Conservation (phyloP, 2,797 vertebrate species). For the Mionectes olivaceus region DNA sequence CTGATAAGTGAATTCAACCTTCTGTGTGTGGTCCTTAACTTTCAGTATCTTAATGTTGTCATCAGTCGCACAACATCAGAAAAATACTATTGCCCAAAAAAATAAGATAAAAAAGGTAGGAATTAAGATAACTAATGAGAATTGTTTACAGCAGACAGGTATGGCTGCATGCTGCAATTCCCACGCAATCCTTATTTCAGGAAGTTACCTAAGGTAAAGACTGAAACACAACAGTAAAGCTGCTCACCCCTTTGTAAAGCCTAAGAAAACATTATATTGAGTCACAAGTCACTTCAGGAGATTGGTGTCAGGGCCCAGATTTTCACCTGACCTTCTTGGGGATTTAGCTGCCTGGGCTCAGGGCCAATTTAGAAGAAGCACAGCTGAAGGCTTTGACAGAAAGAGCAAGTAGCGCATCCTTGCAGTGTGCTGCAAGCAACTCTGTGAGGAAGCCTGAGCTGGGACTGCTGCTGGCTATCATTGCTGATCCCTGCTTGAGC, state of each 20-base stretch:
- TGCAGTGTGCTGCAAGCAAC: neutral
- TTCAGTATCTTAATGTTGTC: neutral
- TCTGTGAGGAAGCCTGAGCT: neutral
- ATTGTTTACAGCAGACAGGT: neutral
- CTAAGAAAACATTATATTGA: neutral
- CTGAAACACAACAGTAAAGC: neutral
- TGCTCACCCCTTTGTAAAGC: neutral
- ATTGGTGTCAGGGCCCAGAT: no score
- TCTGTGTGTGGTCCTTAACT: neutral
- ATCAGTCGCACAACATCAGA: neutral
- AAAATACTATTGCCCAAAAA: neutral
- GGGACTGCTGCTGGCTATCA: neutral
- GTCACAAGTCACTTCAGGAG: neutral
- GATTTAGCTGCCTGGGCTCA: neutral
- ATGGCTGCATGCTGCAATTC: neutral
- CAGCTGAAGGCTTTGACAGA: neutral
- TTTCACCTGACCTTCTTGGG: neutral
- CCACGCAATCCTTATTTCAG: neutral
- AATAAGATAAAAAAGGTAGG: neutral
- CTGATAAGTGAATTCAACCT: neutral
- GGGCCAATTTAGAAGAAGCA: neutral
- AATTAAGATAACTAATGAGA: neutral
- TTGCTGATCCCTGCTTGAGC: neutral
- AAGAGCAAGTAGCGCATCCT: fast-evolving
- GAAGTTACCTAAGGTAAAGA: neutral